Evolutionary conservation across 1,140 invertebrate genomes (phyloP), one percentile per base, ranked within the genome.

Genomic region (Thalassaphorura encarpata): DNA sequence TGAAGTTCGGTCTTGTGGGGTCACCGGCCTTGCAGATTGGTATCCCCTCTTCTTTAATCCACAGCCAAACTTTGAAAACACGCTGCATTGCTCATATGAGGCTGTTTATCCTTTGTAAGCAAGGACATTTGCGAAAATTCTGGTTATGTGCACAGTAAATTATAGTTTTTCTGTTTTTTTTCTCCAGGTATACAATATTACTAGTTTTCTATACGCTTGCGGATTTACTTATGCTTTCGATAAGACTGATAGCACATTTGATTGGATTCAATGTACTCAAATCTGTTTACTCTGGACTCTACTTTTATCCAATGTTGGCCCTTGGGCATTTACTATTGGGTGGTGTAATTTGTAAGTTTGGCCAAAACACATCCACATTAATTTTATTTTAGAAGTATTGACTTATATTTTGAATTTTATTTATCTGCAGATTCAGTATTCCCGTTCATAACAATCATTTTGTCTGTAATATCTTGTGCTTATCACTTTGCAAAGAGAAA

Each of bases 21-120:
- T 85, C 0, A 76, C 78, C 31, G 78, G 80, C 16, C 71, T 97
- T 4, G 84, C 89, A 0, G 93, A 98, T 72, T 97, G 93, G 93
- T 97, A 97, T 70, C 95, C 93, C 0, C 70, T 97, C 54, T 75
- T 97, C 21, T 87, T 94, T 61, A 97, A 97, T 76, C 95, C 94
- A 24, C 83, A 79, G 63, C 89, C 91, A 6, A 87, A 94, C 70
- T 97, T 95, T 74, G 84, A 87, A 63, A 77, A 83, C 49, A 85
- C 82, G 50, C 71, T 97, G 19, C 82, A 94, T 72, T 98, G 94
- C 72, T 94, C 93, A 0, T 90, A 97, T 68, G 94, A 97, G 76
- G 89, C 91, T 42, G 92, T 97, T 0, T 97, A 94, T 77, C 94
- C 94, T 49, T 75, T 97, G 85, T 96, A 80, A 85, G 83, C 80